phyloP scores from a whole-genome alignment of 2,888 invertebrate species.

The Sphinx pinastri region DNA sequence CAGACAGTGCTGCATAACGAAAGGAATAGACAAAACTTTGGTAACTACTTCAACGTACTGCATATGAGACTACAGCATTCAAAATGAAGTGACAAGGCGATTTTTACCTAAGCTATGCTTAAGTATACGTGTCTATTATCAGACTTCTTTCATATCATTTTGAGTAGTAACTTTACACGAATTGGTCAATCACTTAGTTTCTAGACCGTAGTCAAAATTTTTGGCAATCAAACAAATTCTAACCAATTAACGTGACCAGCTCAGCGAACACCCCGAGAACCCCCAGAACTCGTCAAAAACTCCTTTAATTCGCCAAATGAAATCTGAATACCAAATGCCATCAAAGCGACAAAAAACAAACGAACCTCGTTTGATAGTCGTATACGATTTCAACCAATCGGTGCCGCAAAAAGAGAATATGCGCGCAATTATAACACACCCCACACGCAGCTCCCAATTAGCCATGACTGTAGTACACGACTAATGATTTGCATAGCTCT shows the following conservation, averaged over 20 bases:
- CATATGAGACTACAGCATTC: too few species aligned
- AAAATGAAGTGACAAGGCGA: too few species aligned
- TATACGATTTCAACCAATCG: conserved; percentile 6
- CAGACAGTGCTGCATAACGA: too few species aligned
- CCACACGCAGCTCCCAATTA: conserved; percentile 43
- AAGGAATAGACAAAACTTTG: too few species aligned
- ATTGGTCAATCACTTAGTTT: too few species aligned
- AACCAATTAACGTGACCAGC: too few species aligned
- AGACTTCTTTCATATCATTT: too few species aligned
- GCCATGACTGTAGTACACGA: conserved; percentile 41
- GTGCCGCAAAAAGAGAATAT: background rate
- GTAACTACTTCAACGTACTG: too few species aligned
- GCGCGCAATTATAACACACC: conserved; percentile 25
- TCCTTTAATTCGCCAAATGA: background rate
- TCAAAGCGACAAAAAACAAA: background rate
- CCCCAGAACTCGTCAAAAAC: background rate
- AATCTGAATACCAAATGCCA: background rate
- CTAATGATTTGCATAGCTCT: conserved; percentile 56
- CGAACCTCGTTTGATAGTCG: background rate
- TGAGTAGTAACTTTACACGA: too few species aligned
- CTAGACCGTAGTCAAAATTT: background rate
- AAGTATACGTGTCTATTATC: too few species aligned
- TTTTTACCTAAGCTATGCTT: too few species aligned
- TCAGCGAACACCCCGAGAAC: too few species aligned
- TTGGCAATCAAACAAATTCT: background rate